phyloP scores from a whole-genome alignment of 1,140 invertebrate genomes.

The Drosophila carrolli region DNA sequence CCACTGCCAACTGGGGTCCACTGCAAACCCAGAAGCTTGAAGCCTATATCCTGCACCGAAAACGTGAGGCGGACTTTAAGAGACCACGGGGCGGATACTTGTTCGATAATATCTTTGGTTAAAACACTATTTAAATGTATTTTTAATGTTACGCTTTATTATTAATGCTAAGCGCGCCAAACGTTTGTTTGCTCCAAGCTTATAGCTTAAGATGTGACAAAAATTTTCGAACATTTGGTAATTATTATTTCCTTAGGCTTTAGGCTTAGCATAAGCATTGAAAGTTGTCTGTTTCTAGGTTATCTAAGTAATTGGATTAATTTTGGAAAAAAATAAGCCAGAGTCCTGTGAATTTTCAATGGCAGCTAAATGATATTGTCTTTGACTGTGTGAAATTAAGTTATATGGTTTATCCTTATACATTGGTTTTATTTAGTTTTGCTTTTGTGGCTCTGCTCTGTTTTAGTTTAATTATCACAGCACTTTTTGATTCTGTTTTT shows the following conservation, averaged over 20 bases:
- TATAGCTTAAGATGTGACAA: constrained; percentile 68
- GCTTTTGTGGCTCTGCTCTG: constrained; percentile 45
- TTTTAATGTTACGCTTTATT: constrained; percentile 64
- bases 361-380: constrained; percentile 63
- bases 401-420: constrained; percentile 28
- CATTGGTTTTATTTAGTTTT: constrained; percentile 23
- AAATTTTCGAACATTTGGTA: constrained; percentile 49
- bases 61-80: constrained; percentile 26
- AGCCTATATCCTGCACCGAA: constrained; percentile 59
- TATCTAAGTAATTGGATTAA: constrained; percentile 39
- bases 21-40: constrained; percentile 52
- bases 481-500: constrained; percentile 77
- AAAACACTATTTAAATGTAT: neutral
- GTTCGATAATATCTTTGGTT: constrained; percentile 72
- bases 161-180: constrained; percentile 48
- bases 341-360: constrained; percentile 16
- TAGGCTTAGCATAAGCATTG: constrained; percentile 51
- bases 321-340: constrained; percentile 30
- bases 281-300: constrained; percentile 29
- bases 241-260: constrained; percentile 51
- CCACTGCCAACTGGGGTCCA: constrained; percentile 69
- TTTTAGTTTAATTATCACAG: constrained; percentile 76
- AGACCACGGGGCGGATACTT: constrained; percentile 29
- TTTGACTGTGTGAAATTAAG: constrained; percentile 27
- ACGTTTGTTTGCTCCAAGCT: constrained; percentile 46